Base-by-base conservation (phyloP, 2,888 invertebrate species). In the Lasioglossum calceatum region DNA sequence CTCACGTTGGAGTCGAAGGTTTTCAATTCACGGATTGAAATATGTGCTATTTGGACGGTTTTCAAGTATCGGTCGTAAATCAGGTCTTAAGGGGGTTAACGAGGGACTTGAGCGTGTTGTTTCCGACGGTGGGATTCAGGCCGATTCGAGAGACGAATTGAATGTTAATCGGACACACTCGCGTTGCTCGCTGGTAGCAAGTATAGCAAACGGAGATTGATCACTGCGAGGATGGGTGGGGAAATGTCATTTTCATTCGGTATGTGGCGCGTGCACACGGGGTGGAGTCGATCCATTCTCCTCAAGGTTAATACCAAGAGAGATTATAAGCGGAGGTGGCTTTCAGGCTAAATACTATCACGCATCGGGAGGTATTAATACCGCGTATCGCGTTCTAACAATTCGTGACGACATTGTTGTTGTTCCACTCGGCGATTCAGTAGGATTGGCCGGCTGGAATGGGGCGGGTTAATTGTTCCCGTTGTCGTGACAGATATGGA, bases 281-380 rank as follows among this genome's bases (percentile, higher is more conserved):
- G 79, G 82, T 85, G 86, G 81, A 82, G 86, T 61, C 74, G 77
- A 77, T 73, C 77, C 83, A 86, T 86, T 90, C 81, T 76, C 71
- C 44, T 44, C 90, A 89, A 89, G 88, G 88, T 86, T 83, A 89
- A 88, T 78, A 75, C 74, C 74, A 79, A 44, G 78, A 73, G 76
- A 64, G 82, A 88, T 88, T 86, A 85, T 81, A 70, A 73, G 78
- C 61, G 72, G 81, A 50, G 27, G 73, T 84, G 82, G 75, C 80
- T 83, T 84, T 80, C 77, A 61, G 67, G 50, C 61, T 78, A 82
- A 84, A 82, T 81, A 50, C 71, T 78, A 54, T 80, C 78, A 78
- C 77, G 64, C 76, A 54, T 36, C 61, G 36, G n/a, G 23, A 36
- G 54, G 27, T 27, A 54, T 72, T 39, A 64, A 77, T 73, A 50